A percentile compares a stretch with the other conserved stretches of the same genome.
phyloP scores from a whole-genome alignment of 1,140 invertebrate genomes.

The Thalassaphorura encarpata region DNA sequence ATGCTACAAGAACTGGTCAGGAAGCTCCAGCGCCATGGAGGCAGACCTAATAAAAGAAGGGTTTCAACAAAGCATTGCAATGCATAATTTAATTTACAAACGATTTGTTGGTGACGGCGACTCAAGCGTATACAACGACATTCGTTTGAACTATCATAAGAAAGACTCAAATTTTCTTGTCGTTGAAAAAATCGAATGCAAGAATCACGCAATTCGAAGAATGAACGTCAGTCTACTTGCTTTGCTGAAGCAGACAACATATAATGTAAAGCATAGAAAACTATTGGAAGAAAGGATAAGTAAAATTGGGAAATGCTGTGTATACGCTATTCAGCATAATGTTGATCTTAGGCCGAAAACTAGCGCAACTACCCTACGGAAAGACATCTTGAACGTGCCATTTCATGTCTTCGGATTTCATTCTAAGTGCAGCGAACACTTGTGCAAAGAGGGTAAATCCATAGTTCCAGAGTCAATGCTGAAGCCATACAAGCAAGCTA shows the following conservation, averaged over 20 bases:
- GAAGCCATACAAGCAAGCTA: too few species aligned
- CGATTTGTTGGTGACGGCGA: conserved; percentile 33
- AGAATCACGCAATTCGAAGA: conserved; percentile 3
- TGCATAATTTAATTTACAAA: conserved; percentile 29
- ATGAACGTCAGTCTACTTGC: neutral
- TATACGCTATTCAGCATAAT: neutral
- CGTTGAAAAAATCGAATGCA: conserved; percentile 7
- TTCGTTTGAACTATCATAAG: neutral
- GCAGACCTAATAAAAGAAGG: conserved; percentile 33
- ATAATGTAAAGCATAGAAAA: neutral
- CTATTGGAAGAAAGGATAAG: neutral
- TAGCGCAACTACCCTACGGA: neutral
- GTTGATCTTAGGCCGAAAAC: neutral
- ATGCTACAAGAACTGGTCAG: conserved; percentile 35
- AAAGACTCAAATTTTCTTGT: neutral
- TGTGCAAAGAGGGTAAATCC: conserved; percentile 4
- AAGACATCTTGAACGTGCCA: neutral
- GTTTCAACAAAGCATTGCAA: conserved; percentile 31
- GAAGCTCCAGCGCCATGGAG: conserved; percentile 34
- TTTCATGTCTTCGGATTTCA: neutral
- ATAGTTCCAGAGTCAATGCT: too few species aligned
- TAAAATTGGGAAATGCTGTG: neutral
- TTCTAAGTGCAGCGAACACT: neutral
- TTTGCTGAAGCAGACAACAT: neutral
- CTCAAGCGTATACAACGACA: neutral